Evolutionary conservation across 2,113 vertebrate species (phyloP), one percentile per base, ranked within the genome.

Genomic region (Hiodon tergisus): DNA sequence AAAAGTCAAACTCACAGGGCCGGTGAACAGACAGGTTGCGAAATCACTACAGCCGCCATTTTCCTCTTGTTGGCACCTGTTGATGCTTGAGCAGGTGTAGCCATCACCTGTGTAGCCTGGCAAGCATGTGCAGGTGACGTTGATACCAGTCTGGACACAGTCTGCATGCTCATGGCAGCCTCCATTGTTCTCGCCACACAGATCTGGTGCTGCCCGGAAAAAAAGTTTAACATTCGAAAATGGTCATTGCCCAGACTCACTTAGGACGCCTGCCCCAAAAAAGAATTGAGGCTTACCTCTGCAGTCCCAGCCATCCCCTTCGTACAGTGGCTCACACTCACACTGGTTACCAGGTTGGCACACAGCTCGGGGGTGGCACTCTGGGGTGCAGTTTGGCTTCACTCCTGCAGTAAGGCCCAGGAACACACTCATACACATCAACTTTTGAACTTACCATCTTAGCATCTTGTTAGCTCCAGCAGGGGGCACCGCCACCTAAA

Each of bases 41-140:
- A 95, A 95, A 67, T 96, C 95, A 0, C 93, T 95, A 85, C 95
- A 97, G 72, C 91, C 93, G 0, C 95, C 95, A 0, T 93, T 95
- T 0, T 9, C 47, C 77, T 94, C 90, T 1, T 88, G 86, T 2
- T 83, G 80, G 73, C 95, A 97, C 77, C 85, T 88, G 88, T 96
- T 88, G 16, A 92, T 87, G 16, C 92, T 87, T 31, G 81, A 78
- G 67, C 95, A 97, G 79, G 79, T 81, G 77, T 77, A 86, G 48
- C 95, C 95, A 0, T 97, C 95, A 0, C 95, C 94, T n/a, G 87
- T 80, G 48, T 95, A 94, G 83, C 84, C 87, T 0, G 75, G 53
- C 2, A 66, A 86, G 82, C 95, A 97, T 59, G 84, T 78, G 58
- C 95, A 97, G 80, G 77, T 89, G 73, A 93, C 83, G 0, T 59